Percentiles rank a stretch among this genome's conserved stretches.
These are phyloP conservation scores for Mythimna ferrago DNA, from an alignment of 2,888 invertebrate genomes.

Conservation along the genomic window DNA sequence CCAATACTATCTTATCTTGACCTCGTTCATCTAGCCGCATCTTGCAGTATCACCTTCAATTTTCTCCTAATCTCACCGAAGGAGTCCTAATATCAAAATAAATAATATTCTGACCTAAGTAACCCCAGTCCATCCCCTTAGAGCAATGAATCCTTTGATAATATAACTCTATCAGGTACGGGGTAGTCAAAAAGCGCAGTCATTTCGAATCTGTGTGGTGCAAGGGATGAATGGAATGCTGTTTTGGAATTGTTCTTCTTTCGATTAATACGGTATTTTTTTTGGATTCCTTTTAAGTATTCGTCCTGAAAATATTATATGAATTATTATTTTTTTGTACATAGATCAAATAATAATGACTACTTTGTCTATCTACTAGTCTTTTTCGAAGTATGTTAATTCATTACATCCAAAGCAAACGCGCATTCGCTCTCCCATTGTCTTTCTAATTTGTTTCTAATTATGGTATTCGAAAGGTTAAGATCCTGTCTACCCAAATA, in stretches of 20 bases:
- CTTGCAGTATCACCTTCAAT: conserved; percentile 30
- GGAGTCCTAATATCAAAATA: conserved; percentile 51
- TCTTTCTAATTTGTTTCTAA: no score
- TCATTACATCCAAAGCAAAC: no score
- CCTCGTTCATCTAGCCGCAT: not conserved
- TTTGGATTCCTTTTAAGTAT: not conserved
- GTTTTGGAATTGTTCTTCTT: not conserved
- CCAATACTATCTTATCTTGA: conserved; percentile 15
- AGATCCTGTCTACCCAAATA: no score
- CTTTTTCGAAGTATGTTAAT: no score
- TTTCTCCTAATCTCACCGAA: conserved; percentile 26
- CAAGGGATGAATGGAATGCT: conserved; percentile 40
- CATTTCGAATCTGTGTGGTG: conserved; percentile 63
- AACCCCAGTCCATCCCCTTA: conserved; percentile 50
- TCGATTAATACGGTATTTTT: not conserved
- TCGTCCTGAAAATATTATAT: no score
- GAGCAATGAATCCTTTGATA: conserved; percentile 74
- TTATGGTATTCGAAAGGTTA: no score
- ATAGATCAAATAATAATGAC: no score
- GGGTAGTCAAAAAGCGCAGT: conserved; percentile 70
- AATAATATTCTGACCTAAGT: conserved; percentile 53
- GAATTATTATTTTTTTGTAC: no score
- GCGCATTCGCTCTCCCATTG: no score
- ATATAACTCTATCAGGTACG: conserved; percentile 71
- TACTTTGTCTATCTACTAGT: no score